A percentile compares a stretch with the other conserved stretches of the same genome.
These are phyloP conservation scores for Eledone cirrhosa DNA, from an alignment of 2,888 invertebrate species.

Conservation along the genomic window DNA sequence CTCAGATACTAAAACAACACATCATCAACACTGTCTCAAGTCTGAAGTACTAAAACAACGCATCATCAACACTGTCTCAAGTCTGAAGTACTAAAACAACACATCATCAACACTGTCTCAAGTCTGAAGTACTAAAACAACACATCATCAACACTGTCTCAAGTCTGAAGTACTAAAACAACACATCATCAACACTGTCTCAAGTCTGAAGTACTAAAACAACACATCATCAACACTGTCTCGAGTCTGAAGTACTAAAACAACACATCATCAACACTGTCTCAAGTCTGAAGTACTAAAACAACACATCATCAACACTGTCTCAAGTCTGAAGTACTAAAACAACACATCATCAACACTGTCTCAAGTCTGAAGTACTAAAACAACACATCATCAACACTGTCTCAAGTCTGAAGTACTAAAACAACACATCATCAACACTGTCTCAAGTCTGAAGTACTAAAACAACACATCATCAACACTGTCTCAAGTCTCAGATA, in stretches of 20 bases:
- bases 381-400: constrained; percentile 76
- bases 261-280: constrained; percentile 79
- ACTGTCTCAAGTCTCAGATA: constrained; percentile 69
- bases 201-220: background rate
- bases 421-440: constrained; percentile 76
- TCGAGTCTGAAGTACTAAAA: background rate
- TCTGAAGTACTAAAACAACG: background rate
- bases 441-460: constrained; percentile 69
- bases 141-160: constrained; percentile 82
- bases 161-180: background rate
- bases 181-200: constrained; percentile 82
- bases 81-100: background rate
- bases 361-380: constrained; percentile 69
- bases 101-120: constrained; percentile 81
- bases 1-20: background rate
- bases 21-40: constrained; percentile 79
- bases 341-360: constrained; percentile 76
- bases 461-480: constrained; percentile 76
- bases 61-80: constrained; percentile 80
- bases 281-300: constrained; percentile 61
- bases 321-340: constrained; percentile 68
- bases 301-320: constrained; percentile 76
- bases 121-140: background rate
- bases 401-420: constrained; percentile 69
- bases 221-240: constrained; percentile 82